Evolutionary conservation across 2,113 vertebrate species (phyloP).

Genomic region (Lophochroa leadbeateri): DNA sequence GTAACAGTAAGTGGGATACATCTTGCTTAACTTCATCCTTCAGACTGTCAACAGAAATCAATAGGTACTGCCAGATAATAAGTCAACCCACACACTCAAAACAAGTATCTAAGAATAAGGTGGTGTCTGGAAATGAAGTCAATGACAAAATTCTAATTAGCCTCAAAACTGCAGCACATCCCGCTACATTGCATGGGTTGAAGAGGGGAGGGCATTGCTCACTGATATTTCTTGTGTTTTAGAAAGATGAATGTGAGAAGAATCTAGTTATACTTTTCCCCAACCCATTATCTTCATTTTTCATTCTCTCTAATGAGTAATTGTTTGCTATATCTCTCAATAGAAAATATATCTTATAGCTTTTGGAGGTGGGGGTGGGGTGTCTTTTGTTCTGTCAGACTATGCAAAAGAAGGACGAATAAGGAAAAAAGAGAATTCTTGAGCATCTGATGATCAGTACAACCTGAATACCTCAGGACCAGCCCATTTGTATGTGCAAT

Average conservation of each 20-base stretch:
- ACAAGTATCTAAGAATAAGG: neutral
- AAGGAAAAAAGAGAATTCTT: neutral
- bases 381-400: neutral
- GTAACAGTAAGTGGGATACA: neutral
- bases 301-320: neutral
- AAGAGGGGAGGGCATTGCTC: neutral
- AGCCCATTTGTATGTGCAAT: neutral
- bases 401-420: neutral
- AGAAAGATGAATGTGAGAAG: neutral
- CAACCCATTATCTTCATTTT: neutral
- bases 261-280: neutral
- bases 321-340: neutral
- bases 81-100: neutral
- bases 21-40: neutral
- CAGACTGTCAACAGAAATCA: neutral
- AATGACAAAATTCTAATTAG: neutral
- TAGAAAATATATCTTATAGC: accelerated
- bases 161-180: neutral
- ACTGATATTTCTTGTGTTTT: neutral
- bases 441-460: neutral
- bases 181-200: accelerated
- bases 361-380: neutral
- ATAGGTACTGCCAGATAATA: neutral
- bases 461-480: neutral
- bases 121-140: neutral